Conservation (phyloP, 2,888 invertebrate genomes). For the Congeria kusceri region DNA sequence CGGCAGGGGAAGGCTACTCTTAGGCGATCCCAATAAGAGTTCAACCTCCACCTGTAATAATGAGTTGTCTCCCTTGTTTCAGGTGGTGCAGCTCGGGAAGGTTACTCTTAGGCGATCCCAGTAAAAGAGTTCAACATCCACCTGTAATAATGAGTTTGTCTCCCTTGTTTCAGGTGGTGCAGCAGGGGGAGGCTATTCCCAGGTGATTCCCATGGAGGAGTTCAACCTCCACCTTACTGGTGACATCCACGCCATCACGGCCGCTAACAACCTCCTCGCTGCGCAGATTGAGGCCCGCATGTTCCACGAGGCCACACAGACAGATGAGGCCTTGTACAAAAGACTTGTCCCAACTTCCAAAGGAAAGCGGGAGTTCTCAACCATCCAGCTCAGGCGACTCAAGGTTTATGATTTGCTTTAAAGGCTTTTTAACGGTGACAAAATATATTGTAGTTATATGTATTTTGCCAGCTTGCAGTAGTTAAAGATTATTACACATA, state of each 20-base stretch:
- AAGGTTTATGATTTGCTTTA: constrained; percentile 76
- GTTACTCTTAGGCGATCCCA: constrained; percentile 97
- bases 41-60: constrained; percentile 94
- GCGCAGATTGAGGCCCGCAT: constrained; percentile 98
- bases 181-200: constrained; percentile 98
- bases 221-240: constrained; percentile 98
- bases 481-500: too few species aligned
- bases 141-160: constrained; percentile 85
- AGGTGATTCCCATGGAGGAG: constrained; percentile 99
- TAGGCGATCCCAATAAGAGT: constrained; percentile 99
- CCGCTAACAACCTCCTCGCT: constrained; percentile 98
- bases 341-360: constrained; percentile 94
- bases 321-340: constrained; percentile 92
- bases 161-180: constrained; percentile 91
- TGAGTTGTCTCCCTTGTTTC: background rate
- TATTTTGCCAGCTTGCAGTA: too few species aligned
- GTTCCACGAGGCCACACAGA: constrained; percentile 98
- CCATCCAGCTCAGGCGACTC: constrained; percentile 92
- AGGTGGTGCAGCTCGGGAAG: constrained; percentile 99
- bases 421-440: too few species aligned
- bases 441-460: too few species aligned
- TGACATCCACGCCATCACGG: constrained; percentile 99
- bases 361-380: constrained; percentile 93
- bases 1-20: constrained; percentile 99
- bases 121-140: constrained; percentile 99